These are phyloP conservation scores for Diaperis boleti DNA, from an alignment of 2,888 invertebrate species.

Conservation along the genomic window DNA sequence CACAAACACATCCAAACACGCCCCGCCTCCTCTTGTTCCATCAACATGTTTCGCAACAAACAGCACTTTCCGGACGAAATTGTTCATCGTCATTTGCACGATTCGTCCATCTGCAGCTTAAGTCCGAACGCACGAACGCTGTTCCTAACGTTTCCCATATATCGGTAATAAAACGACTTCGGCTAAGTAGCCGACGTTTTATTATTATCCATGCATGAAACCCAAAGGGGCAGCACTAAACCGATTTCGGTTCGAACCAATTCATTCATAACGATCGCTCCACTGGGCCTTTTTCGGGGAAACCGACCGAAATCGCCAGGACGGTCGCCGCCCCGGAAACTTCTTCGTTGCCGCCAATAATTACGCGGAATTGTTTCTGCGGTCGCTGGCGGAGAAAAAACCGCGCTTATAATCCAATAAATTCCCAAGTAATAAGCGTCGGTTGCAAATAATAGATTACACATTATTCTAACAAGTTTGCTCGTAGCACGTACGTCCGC, in stretches of 20 bases:
- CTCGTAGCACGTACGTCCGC: constrained; percentile 14
- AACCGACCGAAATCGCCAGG: no score
- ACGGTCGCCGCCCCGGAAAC: no score
- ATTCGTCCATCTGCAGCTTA: neutral
- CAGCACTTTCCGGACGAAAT: neutral
- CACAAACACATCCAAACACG: no score
- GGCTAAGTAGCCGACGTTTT: constrained; percentile 1
- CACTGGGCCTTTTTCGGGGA: constrained; percentile 3
- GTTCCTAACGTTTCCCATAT: constrained; percentile 12
- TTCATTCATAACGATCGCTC: constrained; percentile 13
- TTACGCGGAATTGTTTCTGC: no score
- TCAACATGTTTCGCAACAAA: neutral
- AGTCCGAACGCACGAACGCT: constrained; percentile 3
- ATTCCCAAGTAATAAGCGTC: constrained; percentile 32
- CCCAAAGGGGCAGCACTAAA: constrained; percentile 11
- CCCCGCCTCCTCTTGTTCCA: no score
- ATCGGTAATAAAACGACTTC: constrained; percentile 9
- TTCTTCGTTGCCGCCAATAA: no score
- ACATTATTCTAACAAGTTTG: constrained; percentile 19
- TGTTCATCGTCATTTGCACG: constrained; percentile 5
- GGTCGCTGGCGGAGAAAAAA: constrained; percentile 8
- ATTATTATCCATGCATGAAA: constrained; percentile 17
- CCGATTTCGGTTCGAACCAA: constrained; percentile 15
- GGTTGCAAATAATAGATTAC: constrained; percentile 27
- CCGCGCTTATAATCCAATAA: constrained; percentile 21